These are phyloP conservation scores for Dendrocincla tyrannina DNA, from an alignment of 2,797 vertebrate genomes.

Conservation along the genomic window DNA sequence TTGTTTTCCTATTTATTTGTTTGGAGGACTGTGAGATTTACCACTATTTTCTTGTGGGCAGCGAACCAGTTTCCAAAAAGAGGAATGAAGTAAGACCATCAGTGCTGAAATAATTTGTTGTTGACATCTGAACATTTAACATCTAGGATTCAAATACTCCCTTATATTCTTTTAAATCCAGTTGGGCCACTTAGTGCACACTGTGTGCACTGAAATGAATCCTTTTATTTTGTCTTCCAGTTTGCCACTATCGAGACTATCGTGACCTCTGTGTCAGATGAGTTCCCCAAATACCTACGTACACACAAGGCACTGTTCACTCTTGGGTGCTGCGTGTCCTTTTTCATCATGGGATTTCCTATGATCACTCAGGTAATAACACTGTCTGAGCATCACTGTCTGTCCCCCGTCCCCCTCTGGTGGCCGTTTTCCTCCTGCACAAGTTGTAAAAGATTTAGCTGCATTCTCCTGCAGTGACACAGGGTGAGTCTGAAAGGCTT, in stretches of 20 bases:
- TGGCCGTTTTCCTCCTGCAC: not conserved
- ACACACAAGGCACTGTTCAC: slow-evolving; percentile 94
- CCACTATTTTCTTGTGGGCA: not conserved
- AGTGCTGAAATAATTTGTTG: not conserved
- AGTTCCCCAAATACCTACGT: slow-evolving; percentile 93
- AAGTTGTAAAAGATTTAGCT: not conserved
- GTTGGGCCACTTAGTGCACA: rapidly evolving
- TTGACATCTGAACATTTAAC: not conserved
- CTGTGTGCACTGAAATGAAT: not conserved
- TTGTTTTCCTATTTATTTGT: not conserved
- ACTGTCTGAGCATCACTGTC: not conserved
- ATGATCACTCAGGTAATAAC: slow-evolving; percentile 94
- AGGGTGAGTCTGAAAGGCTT: rapidly evolving
- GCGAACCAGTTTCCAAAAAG: not conserved
- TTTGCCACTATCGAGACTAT: slow-evolving; percentile 99
- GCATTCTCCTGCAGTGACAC: rapidly evolving
- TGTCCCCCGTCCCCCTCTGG: not conserved
- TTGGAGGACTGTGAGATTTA: not conserved
- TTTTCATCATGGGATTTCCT: slow-evolving; percentile 97
- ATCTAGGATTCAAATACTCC: not conserved
- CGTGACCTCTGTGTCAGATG: slow-evolving; percentile 94
- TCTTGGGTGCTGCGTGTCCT: slow-evolving; percentile 86
- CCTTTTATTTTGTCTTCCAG: slow-evolving; percentile 60
- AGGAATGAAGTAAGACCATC: not conserved
- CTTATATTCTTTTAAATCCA: rapidly evolving